Conservation (phyloP, 2,888 invertebrate genomes). For the Lepidocyrtinus sp. region DNA sequence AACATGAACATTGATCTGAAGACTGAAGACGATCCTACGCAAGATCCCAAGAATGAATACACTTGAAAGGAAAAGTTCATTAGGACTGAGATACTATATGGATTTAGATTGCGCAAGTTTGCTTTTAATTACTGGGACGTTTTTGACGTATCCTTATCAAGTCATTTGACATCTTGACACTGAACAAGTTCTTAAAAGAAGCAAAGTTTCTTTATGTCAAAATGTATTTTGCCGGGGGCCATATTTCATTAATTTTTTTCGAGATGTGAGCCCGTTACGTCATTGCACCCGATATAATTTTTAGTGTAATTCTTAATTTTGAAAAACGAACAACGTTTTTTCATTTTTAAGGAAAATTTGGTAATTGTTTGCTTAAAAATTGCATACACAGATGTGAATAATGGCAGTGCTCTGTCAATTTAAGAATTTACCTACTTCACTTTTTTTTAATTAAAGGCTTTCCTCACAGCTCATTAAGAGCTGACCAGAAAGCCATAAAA, state of each 20-base stretch:
- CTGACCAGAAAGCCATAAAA: slow-evolving; percentile 7
- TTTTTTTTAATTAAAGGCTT: slow-evolving; percentile 9
- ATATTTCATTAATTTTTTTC: too few species aligned
- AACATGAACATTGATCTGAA: slow-evolving; percentile 8
- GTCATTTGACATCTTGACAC: slow-evolving; percentile 13
- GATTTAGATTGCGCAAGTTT: slow-evolving; percentile 1
- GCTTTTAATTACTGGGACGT: not conserved
- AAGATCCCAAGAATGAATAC: too few species aligned
- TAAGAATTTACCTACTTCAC: slow-evolving; percentile 4
- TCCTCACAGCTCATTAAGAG: slow-evolving; percentile 3
- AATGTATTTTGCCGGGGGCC: too few species aligned
- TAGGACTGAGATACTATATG: not conserved
- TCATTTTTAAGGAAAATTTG: not conserved
- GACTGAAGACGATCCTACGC: too few species aligned
- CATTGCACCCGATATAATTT: too few species aligned
- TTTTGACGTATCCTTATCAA: slow-evolving; percentile 1
- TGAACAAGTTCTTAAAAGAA: not conserved
- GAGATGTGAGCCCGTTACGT: too few species aligned
- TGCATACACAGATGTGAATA: not conserved
- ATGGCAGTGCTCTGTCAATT: not conserved
- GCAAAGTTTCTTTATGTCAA: too few species aligned
- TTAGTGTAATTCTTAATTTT: too few species aligned
- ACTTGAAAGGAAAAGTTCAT: slow-evolving; percentile 1
- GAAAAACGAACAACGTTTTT: not conserved
- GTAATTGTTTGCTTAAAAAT: slow-evolving; percentile 5